A percentile compares a stretch with the other conserved stretches of the same genome.
These are phyloP conservation scores for Lepilemur septentrionalis DNA, from an alignment of 2,797 vertebrate genomes.

Conservation along the genomic window DNA sequence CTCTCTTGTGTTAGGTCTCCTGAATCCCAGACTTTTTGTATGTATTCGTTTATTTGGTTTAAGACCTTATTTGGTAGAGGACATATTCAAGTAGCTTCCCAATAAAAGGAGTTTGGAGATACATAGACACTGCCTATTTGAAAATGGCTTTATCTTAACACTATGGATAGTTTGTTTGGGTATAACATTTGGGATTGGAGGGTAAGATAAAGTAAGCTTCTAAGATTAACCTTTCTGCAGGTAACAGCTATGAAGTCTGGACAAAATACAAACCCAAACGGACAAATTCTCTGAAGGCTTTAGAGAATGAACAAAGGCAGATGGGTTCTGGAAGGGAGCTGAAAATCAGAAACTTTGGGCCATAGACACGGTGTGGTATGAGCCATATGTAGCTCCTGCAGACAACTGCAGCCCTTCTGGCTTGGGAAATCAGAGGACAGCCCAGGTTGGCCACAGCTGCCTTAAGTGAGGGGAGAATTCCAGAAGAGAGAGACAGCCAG, in stretches of 20 bases:
- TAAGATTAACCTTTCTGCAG: background rate
- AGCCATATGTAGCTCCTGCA: background rate
- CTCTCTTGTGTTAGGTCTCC: background rate
- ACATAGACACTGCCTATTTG: background rate
- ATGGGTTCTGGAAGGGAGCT: background rate
- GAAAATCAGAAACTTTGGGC: background rate
- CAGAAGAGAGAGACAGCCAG: background rate
- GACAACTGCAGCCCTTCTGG: background rate
- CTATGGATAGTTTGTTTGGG: background rate
- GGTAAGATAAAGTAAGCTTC: background rate
- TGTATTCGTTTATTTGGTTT: background rate
- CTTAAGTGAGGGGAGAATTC: background rate
- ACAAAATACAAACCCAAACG: background rate
- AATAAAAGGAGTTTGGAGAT: background rate
- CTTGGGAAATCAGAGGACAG: background rate
- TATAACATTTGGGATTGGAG: background rate
- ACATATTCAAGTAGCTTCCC: background rate
- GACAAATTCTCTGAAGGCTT: background rate
- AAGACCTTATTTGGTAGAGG: background rate
- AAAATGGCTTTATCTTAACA: background rate
- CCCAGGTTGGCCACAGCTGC: no score
- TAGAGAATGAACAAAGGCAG: no score
- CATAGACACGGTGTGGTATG: fast-evolving
- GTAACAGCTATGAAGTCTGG: background rate
- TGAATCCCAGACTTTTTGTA: background rate